phyloP scores from a whole-genome alignment of 2,113 vertebrate genomes.

The Morone saxatilis region DNA sequence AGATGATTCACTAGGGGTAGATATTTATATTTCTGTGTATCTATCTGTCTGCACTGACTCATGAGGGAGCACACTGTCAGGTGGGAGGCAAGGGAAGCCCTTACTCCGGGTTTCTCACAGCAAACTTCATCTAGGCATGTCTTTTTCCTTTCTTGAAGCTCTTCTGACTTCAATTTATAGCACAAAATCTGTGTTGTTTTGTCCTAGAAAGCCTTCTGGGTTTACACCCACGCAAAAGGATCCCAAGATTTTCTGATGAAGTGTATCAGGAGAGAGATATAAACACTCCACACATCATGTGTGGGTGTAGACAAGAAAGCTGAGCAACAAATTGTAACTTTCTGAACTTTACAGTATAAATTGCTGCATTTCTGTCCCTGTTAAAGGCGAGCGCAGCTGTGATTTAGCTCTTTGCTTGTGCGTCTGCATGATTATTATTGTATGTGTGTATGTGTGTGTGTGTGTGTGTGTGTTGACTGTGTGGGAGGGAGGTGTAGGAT shows the following conservation, averaged over 20 bases:
- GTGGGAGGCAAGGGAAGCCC: constrained; percentile 35
- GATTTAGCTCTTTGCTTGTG: constrained; percentile 33
- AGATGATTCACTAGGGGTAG: constrained; percentile 9
- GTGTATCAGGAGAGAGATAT: background rate
- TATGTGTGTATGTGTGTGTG: constrained; percentile 21
- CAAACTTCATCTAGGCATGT: background rate
- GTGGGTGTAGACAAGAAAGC: background rate
- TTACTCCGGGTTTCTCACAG: background rate
- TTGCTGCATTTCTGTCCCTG: constrained; percentile 26
- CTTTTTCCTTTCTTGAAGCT: background rate
- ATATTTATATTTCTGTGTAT: background rate
- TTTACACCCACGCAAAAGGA: background rate
- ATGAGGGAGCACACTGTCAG: constrained; percentile 20
- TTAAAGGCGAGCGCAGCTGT: constrained; percentile 54
- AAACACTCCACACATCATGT: background rate
- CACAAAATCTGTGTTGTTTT: background rate
- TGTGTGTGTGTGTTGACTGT: constrained; percentile 23
- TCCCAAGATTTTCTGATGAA: background rate
- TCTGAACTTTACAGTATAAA: constrained; percentile 26
- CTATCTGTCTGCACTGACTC: constrained; percentile 19
- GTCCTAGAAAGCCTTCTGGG: background rate
- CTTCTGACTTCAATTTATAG: background rate
- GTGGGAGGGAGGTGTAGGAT: constrained; percentile 56
- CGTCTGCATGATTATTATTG: constrained; percentile 48
- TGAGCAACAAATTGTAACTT: constrained; percentile 19